Percentiles rank a stretch among this genome's conserved stretches.
phyloP scores from a whole-genome alignment of 2,113 vertebrate species.

The Tenebrosternarchus preto region DNA sequence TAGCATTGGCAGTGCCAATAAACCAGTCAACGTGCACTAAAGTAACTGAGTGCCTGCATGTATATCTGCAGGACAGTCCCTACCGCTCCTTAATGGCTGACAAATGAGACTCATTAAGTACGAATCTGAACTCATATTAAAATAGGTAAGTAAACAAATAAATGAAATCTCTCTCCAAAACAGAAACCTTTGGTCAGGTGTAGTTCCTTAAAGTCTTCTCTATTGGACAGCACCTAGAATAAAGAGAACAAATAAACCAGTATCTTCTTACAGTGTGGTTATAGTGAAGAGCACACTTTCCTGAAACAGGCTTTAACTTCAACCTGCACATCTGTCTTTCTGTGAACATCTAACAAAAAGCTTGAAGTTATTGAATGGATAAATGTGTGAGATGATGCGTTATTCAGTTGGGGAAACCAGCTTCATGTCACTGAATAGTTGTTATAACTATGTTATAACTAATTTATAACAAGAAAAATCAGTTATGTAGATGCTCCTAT shows the following conservation, averaged over 20 bases:
- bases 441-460: not conserved
- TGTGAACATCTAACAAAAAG: not conserved
- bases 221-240: conserved; percentile 87
- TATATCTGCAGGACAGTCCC: not conserved
- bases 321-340: not conserved
- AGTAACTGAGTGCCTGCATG: not conserved
- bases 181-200: conserved; percentile 89
- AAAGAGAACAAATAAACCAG: conserved; percentile 91
- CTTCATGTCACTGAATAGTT: not conserved
- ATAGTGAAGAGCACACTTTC: conserved; percentile 25
- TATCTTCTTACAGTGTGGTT: conserved; percentile 67
- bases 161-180: conserved; percentile 76
- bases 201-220: conserved; percentile 82
- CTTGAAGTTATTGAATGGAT: not conserved
- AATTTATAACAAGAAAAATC: not conserved
- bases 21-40: not conserved
- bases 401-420: not conserved
- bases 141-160: conserved; percentile 20
- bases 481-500: not conserved
- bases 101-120: not conserved
- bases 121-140: conserved; percentile 52
- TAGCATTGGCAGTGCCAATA: not conserved
- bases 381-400: not conserved
- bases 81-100: conserved; percentile 6
- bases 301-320: conserved; percentile 20